Evolutionary conservation across 2,888 invertebrate genomes (phyloP).

Genomic region (Brachypalpus laphriformis): DNA sequence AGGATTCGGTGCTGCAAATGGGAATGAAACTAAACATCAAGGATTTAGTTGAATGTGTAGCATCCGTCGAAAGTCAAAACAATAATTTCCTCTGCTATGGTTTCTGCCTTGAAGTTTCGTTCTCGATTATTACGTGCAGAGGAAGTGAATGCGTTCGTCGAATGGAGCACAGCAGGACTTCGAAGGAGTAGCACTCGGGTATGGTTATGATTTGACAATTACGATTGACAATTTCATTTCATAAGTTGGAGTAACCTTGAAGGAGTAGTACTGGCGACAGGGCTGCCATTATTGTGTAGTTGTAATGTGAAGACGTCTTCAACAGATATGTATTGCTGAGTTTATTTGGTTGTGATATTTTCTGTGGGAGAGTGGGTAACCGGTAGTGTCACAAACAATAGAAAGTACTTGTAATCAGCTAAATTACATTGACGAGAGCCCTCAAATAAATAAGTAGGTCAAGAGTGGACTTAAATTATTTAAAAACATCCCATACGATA

Average conservation of each 20-base stretch:
- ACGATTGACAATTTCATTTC: neutral
- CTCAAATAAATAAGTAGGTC: neutral
- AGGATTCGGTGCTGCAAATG: neutral
- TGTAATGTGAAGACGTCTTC: neutral
- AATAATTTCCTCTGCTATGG: conserved; percentile 35
- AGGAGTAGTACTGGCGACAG: neutral
- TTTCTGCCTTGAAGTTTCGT: conserved; percentile 30
- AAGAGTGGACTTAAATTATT: neutral
- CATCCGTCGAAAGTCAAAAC: conserved; percentile 29
- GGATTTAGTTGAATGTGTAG: neutral
- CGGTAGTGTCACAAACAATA: neutral
- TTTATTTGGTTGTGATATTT: neutral
- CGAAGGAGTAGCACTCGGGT: neutral
- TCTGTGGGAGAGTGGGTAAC: too few species aligned
- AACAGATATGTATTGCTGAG: neutral
- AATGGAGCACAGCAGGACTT: neutral
- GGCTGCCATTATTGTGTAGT: neutral
- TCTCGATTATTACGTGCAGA: conserved; percentile 7
- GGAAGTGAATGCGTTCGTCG: too few species aligned
- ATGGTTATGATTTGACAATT: neutral
- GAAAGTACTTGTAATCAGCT: neutral
- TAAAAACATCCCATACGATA: neutral
- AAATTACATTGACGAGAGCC: neutral
- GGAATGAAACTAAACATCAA: neutral
- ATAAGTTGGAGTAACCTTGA: neutral